Conservation (phyloP, 2,888 invertebrate genomes). For the Dolichomitus sp. region DNA sequence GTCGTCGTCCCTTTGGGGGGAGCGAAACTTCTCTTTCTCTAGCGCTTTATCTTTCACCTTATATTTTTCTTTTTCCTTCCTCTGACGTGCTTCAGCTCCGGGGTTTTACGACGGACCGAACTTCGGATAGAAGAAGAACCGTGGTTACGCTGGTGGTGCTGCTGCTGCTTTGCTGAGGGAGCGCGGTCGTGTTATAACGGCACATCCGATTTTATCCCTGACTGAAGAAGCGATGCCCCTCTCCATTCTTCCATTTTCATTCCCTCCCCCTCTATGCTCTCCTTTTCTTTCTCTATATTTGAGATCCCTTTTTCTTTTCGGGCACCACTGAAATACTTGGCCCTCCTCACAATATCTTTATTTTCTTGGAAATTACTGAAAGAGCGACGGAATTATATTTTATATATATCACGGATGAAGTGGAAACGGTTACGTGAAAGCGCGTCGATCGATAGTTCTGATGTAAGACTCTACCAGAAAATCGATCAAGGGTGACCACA, state of each 20-base stretch:
- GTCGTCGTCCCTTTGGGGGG: conserved; percentile 46
- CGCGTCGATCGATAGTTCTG: background rate
- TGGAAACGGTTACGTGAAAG: background rate
- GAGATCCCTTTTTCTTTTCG: background rate
- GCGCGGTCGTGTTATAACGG: conserved; percentile 61
- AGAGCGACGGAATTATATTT: background rate
- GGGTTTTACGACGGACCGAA: conserved; percentile 65
- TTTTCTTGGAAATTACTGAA: conserved; percentile 3
- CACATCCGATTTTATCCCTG: conserved; percentile 53
- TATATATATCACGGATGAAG: background rate
- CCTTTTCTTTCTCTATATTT: conserved; percentile 1
- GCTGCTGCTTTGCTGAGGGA: conserved; percentile 1
- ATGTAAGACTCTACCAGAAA: background rate
- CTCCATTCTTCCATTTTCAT: conserved; percentile 34
- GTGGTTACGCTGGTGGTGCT: conserved; percentile 8
- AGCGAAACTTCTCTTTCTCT: conserved; percentile 55
- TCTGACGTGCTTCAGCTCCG: conserved; percentile 2
- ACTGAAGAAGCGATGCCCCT: conserved; percentile 26
- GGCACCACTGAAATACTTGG: background rate
- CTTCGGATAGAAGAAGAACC: conserved; percentile 58
- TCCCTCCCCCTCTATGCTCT: conserved; percentile 11
- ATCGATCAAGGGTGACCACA: background rate
- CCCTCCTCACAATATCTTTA: conserved; percentile 1
- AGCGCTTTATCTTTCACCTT: conserved; percentile 53
- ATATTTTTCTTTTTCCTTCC: conserved; percentile 53